Evolutionary conservation across 2,888 invertebrate genomes (phyloP).

Genomic region (Agriotes lineatus): DNA sequence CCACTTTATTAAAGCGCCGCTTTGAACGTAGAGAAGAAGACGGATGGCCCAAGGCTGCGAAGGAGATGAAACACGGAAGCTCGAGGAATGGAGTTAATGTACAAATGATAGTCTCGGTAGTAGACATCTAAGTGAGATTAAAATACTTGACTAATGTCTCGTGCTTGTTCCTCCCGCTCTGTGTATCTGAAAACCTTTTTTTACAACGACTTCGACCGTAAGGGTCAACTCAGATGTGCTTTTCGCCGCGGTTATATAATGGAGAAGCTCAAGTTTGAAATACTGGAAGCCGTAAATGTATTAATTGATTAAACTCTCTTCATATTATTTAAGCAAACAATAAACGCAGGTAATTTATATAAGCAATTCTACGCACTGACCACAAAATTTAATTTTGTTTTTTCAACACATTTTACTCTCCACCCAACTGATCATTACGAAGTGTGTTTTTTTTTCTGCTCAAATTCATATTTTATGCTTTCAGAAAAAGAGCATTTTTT

Average conservation of each 20-base stretch:
- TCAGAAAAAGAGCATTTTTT: too few species aligned
- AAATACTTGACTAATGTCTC: constrained; percentile 28
- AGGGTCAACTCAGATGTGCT: too few species aligned
- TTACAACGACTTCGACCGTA: background rate
- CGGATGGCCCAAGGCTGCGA: constrained; percentile 18
- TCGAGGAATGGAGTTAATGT: constrained; percentile 22
- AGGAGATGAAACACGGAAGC: constrained; percentile 22
- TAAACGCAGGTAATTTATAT: constrained; percentile 20
- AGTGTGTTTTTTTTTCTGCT: background rate
- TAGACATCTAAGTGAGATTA: constrained; percentile 32
- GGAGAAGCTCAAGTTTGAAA: too few species aligned
- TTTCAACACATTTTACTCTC: constrained; percentile 1
- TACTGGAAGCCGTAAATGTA: background rate
- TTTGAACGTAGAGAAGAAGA: constrained; percentile 26
- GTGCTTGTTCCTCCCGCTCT: constrained; percentile 9
- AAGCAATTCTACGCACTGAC: constrained; percentile 16
- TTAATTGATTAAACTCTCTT: constrained; percentile 16
- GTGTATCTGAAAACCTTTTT: background rate
- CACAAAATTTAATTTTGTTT: constrained; percentile 21
- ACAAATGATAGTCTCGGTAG: constrained; percentile 31
- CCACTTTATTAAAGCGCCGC: constrained; percentile 25
- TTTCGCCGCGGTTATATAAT: too few species aligned
- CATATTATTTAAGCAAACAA: constrained; percentile 15
- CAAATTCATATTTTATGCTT: too few species aligned
- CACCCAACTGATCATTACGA: constrained; percentile 2